These are phyloP conservation scores for Drosophila yooni DNA, from an alignment of 2,888 invertebrate genomes.

Conservation along the genomic window DNA sequence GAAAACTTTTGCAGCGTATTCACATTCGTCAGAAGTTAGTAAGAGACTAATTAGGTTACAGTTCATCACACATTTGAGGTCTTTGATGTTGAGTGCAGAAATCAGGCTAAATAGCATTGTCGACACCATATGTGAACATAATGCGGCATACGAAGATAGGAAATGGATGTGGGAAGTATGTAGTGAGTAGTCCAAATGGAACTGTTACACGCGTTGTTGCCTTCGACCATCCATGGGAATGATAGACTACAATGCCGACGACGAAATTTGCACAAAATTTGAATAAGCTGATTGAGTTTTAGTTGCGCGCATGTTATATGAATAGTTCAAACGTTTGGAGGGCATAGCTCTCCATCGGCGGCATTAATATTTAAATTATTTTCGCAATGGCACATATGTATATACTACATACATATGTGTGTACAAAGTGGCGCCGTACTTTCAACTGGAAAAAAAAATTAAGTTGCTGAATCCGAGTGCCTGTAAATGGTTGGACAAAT, in stretches of 20 bases:
- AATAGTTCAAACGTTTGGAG: constrained; percentile 35
- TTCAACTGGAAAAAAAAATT: neutral
- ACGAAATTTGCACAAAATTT: constrained; percentile 82
- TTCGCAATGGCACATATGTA: constrained; percentile 35
- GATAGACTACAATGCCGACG: constrained; percentile 43
- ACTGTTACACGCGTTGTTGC: constrained; percentile 18
- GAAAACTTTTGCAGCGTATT: neutral
- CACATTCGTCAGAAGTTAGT: constrained; percentile 1
- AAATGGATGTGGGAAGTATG: constrained; percentile 5
- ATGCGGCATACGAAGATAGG: neutral
- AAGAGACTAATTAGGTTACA: constrained; percentile 62
- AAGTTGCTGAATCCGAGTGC: neutral
- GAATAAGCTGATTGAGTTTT: constrained; percentile 82
- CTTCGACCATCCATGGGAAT: constrained; percentile 18
- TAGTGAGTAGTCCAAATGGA: neutral
- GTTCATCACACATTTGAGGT: constrained; percentile 33
- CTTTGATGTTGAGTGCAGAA: constrained; percentile 62
- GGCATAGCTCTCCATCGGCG: constrained; percentile 33
- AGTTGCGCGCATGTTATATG: constrained; percentile 35
- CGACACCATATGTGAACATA: constrained; percentile 47
- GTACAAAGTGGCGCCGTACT: constrained; percentile 1
- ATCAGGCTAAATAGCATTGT: constrained; percentile 37
- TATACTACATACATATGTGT: neutral
- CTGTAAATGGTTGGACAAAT: constrained; percentile 3
- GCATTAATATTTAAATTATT: constrained; percentile 74